phyloP scores from a whole-genome alignment of 1,140 invertebrate genomes.

The Phocides pigmalion region DNA sequence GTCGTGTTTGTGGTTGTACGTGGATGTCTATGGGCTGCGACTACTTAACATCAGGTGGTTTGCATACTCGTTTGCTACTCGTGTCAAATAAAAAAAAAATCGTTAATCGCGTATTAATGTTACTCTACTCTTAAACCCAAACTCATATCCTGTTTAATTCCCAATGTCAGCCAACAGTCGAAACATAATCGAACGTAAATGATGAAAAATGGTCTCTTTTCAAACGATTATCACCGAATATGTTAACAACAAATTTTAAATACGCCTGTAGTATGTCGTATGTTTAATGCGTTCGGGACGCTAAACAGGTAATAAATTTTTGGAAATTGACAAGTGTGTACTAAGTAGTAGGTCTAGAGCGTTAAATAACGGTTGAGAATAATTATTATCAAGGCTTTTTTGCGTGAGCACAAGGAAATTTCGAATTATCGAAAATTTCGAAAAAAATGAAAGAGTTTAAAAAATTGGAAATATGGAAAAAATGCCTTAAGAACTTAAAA shows the following conservation, averaged over 20 bases:
- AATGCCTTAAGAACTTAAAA: too few relatives aligned
- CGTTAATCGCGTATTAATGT: neutral
- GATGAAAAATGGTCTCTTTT: conserved; percentile 45
- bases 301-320: conserved; percentile 41
- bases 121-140: too few relatives aligned
- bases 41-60: too few relatives aligned
- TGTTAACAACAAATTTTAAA: conserved; percentile 51
- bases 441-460: too few relatives aligned
- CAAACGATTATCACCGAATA: conserved; percentile 39
- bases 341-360: neutral
- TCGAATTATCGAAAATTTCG: too few relatives aligned
- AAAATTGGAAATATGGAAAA: too few relatives aligned
- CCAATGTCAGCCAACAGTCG: conserved; percentile 21
- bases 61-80: too few relatives aligned
- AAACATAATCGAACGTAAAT: conserved; percentile 42
- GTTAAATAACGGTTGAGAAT: neutral
- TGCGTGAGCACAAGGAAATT: too few relatives aligned
- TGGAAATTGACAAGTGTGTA: conserved; percentile 17
- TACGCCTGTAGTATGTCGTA: conserved; percentile 43
- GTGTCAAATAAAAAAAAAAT: too few relatives aligned
- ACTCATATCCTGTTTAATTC: conserved; percentile 6
- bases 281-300: conserved; percentile 41
- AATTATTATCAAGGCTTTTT: too few relatives aligned
- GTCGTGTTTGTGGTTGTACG: too few relatives aligned
- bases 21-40: too few relatives aligned